Evolutionary conservation across 2,113 vertebrate genomes (phyloP).

Genomic region (Prinia subflava): DNA sequence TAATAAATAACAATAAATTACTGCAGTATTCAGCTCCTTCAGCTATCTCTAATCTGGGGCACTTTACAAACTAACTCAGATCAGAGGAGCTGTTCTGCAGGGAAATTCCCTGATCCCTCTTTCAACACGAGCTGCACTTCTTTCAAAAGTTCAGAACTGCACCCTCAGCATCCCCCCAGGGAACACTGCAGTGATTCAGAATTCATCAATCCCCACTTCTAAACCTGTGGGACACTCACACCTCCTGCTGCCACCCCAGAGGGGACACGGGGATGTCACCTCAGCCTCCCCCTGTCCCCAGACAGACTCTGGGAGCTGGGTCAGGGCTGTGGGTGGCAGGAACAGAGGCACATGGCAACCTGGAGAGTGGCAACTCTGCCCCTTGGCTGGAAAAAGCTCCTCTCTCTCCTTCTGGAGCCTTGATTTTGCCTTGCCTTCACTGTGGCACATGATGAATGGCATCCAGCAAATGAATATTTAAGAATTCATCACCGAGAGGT

Average conservation of each 20-base stretch:
- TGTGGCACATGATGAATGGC: constrained; percentile 12
- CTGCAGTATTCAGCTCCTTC: neutral
- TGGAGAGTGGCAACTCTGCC: neutral
- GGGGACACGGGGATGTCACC: neutral
- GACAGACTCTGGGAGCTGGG: neutral
- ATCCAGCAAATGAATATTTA: constrained; percentile 59
- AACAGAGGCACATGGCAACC: neutral
- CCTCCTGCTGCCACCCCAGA: neutral
- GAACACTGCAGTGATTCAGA: neutral
- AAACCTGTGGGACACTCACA: neutral
- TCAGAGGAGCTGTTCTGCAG: neutral
- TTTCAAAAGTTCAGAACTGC: neutral
- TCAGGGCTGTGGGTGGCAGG: neutral
- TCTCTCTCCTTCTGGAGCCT: neutral
- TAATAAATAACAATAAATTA: too few relatives aligned
- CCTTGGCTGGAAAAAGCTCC: neutral
- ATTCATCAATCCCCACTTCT: too few relatives aligned
- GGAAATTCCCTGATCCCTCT: neutral
- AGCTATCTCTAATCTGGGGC: neutral
- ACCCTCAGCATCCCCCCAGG: neutral
- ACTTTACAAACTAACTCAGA: neutral
- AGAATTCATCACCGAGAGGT: constrained; percentile 10
- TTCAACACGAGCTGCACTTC: neutral
- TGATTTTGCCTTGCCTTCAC: neutral
- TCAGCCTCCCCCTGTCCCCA: neutral